Evolutionary conservation across 2,797 vertebrate species (phyloP).

Genomic region (Enteromius trimaculatus): DNA sequence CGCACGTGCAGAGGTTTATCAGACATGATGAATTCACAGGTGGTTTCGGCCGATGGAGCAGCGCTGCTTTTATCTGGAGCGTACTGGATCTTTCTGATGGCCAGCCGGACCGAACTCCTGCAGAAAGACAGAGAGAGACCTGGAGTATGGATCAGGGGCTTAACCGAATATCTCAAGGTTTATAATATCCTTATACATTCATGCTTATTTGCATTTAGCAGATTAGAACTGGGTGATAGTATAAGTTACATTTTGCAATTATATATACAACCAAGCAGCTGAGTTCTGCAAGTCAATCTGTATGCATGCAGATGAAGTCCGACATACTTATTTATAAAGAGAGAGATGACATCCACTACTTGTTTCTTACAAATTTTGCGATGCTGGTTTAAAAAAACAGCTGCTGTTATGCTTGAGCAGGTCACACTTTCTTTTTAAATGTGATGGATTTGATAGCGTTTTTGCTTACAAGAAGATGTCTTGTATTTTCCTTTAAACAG

Average conservation of each 20-base stretch:
- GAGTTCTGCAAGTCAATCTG: background rate
- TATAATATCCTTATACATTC: background rate
- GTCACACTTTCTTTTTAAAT: background rate
- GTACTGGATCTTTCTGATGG: conserved; percentile 91
- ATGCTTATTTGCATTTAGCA: background rate
- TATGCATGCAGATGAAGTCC: background rate
- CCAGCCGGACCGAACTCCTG: conserved; percentile 85
- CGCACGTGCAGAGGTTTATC: conserved; percentile 86
- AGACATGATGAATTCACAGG: conserved; percentile 92
- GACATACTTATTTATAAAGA: background rate
- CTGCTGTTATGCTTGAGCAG: background rate
- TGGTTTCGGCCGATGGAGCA: conserved; percentile 79
- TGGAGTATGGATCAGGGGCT: background rate
- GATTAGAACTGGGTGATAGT: background rate
- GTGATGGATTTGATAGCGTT: background rate
- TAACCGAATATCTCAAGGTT: background rate
- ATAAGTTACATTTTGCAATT: background rate
- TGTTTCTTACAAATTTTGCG: background rate
- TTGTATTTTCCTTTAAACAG: background rate
- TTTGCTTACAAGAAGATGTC: background rate
- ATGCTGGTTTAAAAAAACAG: background rate
- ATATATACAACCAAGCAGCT: background rate
- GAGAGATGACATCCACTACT: background rate
- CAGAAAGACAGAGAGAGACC: background rate
- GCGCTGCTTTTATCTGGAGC: conserved; percentile 74